Evolutionary conservation across 2,888 invertebrate species (phyloP), one percentile per base, ranked within the genome.

Genomic region (Drosophila villosipedis): DNA sequence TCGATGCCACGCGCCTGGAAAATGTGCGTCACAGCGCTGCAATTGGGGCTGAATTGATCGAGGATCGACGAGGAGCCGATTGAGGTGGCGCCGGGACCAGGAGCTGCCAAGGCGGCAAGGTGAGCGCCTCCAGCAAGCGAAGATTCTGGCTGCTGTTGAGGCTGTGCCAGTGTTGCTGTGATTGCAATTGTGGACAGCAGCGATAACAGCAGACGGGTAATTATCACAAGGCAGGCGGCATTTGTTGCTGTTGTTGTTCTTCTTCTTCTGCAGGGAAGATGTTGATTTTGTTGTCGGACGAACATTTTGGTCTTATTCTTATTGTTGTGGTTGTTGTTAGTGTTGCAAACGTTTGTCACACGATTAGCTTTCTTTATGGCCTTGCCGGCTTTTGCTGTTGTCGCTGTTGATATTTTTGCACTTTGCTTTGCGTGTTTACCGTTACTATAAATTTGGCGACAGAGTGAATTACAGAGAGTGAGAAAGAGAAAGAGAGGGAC

Each of bases 1-100:
- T 94, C 94, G 80, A 94, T 94, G 67, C 94, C 94, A 68, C 94
- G 93, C 22, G 92, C 86, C 86, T 94, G 94, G 78, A 94, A 94
- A 68, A 94, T 92, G 65, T 94, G 92, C 76, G 92, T 92, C 71
- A 94, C 94, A 65, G 93, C 93, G 70, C 93, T 94, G 82, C 94
- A 94, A 80, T 94, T 94, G 65, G 93, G 92, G 62, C 91, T 93
- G 73, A 92, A 92, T 47, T 92, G 92, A 63, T 93, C 93, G 71
- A 92, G 75, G 62, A 92, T 91, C 57, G 92, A 92, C 33, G 92
- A 90, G 9, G 71, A 76, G 5, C 67, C 71, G 10, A 64, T 52
- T 14, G 74, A 57, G 9, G 64, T 37, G 50, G 37, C 49, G 33
- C 78, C 73, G 2, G 80, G 80, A 0, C 65, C 85, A 25, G 85